These are phyloP conservation scores for Chrysogorgia sp. DNA, from an alignment of 92 coral and sea anemone genomes.

Conservation along the genomic window DNA sequence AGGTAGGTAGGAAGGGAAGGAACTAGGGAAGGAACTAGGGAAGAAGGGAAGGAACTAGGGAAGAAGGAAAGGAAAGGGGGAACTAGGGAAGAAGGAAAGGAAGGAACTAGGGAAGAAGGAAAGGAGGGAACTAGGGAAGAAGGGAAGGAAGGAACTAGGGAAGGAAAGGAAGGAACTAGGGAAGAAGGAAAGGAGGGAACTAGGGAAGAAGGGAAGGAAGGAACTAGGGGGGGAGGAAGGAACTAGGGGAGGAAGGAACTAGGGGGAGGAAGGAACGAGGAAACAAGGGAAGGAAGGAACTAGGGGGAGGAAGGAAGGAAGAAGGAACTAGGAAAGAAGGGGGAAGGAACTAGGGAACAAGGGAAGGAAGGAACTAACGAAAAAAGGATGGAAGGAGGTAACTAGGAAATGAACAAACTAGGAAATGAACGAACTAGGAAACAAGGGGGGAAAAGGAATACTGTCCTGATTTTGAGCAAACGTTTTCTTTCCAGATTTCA, in stretches of 20 bases:
- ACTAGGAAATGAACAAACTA: not conserved
- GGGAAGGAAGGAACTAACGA: no score
- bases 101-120: not conserved
- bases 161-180: no score
- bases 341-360: not conserved
- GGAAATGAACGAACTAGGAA: not conserved
- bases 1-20: not conserved
- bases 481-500: conserved; percentile 21
- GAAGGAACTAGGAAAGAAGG: no score
- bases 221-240: no score
- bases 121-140: no score
- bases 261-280: no score
- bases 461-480: not conserved
- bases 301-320: not conserved
- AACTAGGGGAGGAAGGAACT: no score
- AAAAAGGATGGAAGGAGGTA: not conserved
- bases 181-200: no score
- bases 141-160: not conserved
- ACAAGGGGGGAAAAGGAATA: not conserved
- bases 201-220: no score
- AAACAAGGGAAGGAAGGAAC: not conserved
- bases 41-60: not conserved
- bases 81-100: not conserved
- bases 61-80: not conserved
- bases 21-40: not conserved